Evolutionary conservation across 2,113 vertebrate species (phyloP).

Genomic region (Clarias batrachus): DNA sequence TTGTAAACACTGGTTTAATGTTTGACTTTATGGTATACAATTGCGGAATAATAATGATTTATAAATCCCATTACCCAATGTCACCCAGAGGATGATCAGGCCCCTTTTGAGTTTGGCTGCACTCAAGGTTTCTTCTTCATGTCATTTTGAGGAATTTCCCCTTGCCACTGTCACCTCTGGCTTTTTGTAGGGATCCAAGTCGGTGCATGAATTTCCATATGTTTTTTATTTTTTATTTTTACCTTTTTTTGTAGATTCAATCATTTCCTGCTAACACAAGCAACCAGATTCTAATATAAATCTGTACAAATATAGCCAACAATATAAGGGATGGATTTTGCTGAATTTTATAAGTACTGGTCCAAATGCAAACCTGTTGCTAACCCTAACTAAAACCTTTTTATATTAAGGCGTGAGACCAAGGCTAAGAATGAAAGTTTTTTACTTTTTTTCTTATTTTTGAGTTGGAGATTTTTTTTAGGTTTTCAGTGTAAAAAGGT

Average conservation of each 20-base stretch:
- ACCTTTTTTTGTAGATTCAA: background rate
- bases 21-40: no score
- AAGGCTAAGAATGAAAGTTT: background rate
- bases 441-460: no score
- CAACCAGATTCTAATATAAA: background rate
- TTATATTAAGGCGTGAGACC: background rate
- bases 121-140: background rate
- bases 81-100: background rate
- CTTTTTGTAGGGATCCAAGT: background rate
- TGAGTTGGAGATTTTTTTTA: no score
- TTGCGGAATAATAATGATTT: background rate
- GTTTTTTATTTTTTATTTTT: no score
- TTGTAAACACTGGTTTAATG: conserved; percentile 24
- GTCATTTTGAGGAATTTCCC: background rate
- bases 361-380: background rate
- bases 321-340: background rate
- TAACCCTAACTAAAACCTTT: background rate
- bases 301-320: background rate
- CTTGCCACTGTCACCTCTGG: background rate
- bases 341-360: background rate
- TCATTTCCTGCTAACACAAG: background rate
- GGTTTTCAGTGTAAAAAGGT: background rate
- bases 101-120: background rate
- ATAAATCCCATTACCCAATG: background rate
- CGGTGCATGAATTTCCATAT: background rate